Evolutionary conservation across 2,113 vertebrate genomes (phyloP).

Genomic region (Ammodytes dubius): DNA sequence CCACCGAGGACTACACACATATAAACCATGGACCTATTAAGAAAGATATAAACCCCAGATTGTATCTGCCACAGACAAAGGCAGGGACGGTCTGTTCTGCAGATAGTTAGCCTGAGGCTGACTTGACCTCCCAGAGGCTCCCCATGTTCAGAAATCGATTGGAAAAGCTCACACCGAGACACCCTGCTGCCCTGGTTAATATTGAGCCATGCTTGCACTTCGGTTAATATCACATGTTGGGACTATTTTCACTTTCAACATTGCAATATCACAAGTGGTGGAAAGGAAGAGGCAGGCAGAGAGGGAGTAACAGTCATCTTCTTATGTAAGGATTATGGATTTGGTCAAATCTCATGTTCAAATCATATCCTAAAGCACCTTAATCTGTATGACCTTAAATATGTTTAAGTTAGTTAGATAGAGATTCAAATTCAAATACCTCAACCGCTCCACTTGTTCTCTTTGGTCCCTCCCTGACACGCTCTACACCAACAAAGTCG

Average conservation of each 20-base stretch:
- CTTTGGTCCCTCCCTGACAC: too few species aligned
- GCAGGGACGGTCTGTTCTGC: constrained; percentile 24
- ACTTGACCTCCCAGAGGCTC: constrained; percentile 5
- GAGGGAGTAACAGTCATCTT: neutral
- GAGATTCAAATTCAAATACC: too few species aligned
- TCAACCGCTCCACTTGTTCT: too few species aligned
- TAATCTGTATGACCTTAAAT: too few species aligned
- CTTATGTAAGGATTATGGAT: neutral
- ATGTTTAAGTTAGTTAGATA: too few species aligned
- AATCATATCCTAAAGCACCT: too few species aligned
- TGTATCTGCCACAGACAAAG: neutral
- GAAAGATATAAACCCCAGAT: neutral
- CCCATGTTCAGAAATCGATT: neutral
- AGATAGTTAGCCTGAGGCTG: neutral
- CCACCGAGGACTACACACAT: neutral
- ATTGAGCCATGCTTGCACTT: neutral
- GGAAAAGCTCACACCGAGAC: constrained; percentile 4
- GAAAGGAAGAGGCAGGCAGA: neutral
- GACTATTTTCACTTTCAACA: neutral
- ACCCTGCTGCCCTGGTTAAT: neutral
- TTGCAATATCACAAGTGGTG: neutral
- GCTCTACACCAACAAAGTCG: too few species aligned
- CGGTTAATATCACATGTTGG: neutral
- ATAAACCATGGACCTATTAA: neutral
- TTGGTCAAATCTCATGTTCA: too few species aligned